Base-by-base conservation (phyloP, 2,113 vertebrate species). In the Micronisus gabar region DNA sequence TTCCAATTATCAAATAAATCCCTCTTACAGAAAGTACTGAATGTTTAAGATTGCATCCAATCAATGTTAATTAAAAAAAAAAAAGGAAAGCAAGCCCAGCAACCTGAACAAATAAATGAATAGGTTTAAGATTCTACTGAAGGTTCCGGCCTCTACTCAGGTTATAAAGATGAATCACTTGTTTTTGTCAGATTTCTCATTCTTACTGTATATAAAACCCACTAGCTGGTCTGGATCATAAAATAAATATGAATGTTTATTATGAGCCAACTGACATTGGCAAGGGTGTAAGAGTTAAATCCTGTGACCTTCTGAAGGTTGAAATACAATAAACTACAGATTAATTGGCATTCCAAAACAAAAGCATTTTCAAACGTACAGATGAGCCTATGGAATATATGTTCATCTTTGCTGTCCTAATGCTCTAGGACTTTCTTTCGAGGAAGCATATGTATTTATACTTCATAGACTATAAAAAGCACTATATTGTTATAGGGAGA, bases 221-320 rank as follows among this genome's bases (percentile, higher is more conserved):
- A 96, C 91, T 94, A 96, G 94, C 93, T 96, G 93, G 55, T 81
- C 67, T 88, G 53, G 93, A 63, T 89, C 58, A 9, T 97, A 93
- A 97, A 97, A 94, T 68, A 91, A 94, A 83, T 92, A 78, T 32
- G 59, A 92, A 74, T 92, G 63, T 88, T 91, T 96, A 45, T 96
- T 83, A 88, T 83, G 75, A 94, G 90, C 84, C 84, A 86, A 0
- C 67, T 96, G 94, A 96, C 87, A 78, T 45, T 96, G 95, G 67
- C 81, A 96, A 91, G 75, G 81, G 26, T 95, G 7, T 75, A 74
- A 75, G 89, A 94, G 90, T 93, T 95, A 76, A 94, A 93, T 90
- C 45, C 75, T 78, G 41, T 90, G 94, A 92, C 93, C 81, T 95
- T 93, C 78, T 78, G 79, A 95, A 93, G 81, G 87, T 43, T 90